Conservation (phyloP, 2,888 invertebrate species). For the Gortyna flavago region DNA sequence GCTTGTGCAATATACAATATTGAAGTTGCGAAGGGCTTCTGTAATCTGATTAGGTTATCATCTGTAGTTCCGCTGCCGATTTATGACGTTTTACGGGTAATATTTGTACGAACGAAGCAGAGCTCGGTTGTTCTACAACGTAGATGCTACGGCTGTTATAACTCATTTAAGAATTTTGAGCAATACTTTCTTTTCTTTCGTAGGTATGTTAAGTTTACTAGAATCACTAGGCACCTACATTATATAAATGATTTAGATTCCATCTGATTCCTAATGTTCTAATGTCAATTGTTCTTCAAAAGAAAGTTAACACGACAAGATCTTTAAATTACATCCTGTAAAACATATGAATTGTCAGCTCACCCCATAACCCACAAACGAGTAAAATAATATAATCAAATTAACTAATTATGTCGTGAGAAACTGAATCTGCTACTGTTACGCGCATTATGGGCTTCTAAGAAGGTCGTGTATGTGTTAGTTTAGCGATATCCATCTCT, state of each 20-base stretch:
- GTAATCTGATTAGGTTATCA: constrained; percentile 70
- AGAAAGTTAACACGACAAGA: constrained; percentile 5
- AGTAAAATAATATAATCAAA: constrained; percentile 62
- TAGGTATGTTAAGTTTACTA: too few relatives aligned
- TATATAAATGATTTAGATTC: too few relatives aligned
- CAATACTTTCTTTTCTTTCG: too few relatives aligned
- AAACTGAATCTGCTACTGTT: constrained; percentile 55
- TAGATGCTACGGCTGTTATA: neutral
- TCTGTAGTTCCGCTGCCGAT: constrained; percentile 63
- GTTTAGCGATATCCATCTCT: constrained; percentile 78
- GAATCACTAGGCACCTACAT: too few relatives aligned
- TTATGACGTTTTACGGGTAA: constrained; percentile 36
- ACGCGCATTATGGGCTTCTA: constrained; percentile 46
- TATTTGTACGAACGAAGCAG: neutral
- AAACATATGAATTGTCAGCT: constrained; percentile 14
- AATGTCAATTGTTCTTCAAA: neutral
- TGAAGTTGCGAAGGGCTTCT: constrained; percentile 73
- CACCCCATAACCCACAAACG: constrained; percentile 12
- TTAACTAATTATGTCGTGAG: constrained; percentile 67
- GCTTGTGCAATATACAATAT: constrained; percentile 75
- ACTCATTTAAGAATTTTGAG: too few relatives aligned
- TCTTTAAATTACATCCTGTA: neutral
- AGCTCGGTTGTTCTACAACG: neutral
- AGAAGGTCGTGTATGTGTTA: constrained; percentile 57
- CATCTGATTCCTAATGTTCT: too few relatives aligned